Conservation (phyloP, 2,888 invertebrate species). For the Parasteatoda lunata region DNA sequence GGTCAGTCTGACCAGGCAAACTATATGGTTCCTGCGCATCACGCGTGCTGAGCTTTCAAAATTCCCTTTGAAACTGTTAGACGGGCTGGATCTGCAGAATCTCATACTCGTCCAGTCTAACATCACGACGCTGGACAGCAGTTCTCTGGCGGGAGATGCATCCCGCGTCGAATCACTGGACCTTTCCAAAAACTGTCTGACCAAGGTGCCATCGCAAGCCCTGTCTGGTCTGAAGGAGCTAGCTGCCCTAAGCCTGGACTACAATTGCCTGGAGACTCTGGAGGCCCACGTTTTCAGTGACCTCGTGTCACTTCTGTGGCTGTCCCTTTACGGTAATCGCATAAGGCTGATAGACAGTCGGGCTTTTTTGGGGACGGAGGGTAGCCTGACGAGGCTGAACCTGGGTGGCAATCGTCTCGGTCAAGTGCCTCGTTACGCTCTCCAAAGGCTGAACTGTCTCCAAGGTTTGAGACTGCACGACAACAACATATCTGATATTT, state of each 20-base stretch:
- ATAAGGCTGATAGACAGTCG: slow-evolving; percentile 83
- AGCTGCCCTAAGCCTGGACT: slow-evolving; percentile 90
- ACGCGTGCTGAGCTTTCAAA: slow-evolving; percentile 89
- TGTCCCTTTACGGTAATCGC: slow-evolving; percentile 84
- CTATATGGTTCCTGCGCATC: slow-evolving; percentile 90
- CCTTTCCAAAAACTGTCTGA: slow-evolving; percentile 88
- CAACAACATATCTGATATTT: slow-evolving; percentile 69
- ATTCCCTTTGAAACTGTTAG: slow-evolving; percentile 84
- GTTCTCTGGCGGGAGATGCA: slow-evolving; percentile 89
- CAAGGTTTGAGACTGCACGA: slow-evolving; percentile 70
- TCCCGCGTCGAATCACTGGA: slow-evolving; percentile 86
- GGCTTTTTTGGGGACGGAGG: slow-evolving; percentile 89
- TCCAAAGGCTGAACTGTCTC: slow-evolving; percentile 62
- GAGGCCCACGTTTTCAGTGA: slow-evolving; percentile 89
- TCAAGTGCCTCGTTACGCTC: slow-evolving; percentile 78
- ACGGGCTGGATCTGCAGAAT: slow-evolving; percentile 90
- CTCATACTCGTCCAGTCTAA: slow-evolving; percentile 90
- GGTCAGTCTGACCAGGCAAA: slow-evolving; percentile 59
- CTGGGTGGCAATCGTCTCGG: slow-evolving; percentile 88
- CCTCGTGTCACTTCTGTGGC: slow-evolving; percentile 87
- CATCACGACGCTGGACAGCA: slow-evolving; percentile 88
- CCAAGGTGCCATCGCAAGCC: slow-evolving; percentile 73
- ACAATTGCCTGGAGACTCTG: slow-evolving; percentile 86
- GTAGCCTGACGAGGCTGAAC: slow-evolving; percentile 89
- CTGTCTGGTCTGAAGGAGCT: slow-evolving; percentile 74